Evolutionary conservation across 1,140 invertebrate genomes (phyloP), one percentile per base, ranked within the genome.

Genomic region (Druon quercuslanigerum): DNA sequence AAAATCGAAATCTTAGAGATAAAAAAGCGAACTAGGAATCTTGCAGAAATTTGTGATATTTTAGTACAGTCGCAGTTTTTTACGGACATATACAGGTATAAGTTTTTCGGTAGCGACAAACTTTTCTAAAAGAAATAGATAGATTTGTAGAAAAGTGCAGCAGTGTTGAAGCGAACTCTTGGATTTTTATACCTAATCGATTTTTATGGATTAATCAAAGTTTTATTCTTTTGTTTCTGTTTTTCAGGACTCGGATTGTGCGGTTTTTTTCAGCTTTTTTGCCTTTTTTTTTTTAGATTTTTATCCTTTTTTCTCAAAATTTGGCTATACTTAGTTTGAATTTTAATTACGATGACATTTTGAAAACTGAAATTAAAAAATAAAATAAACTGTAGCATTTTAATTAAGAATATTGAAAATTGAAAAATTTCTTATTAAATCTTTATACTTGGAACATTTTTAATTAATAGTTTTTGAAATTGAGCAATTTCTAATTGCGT

Each of bases 1-100:
- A 46, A 46, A 46, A 46, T 17, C 17, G 52, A 54, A 54, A 54
- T 54, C 2, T 17, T 54, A 54, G 17, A 17, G n/a, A 54, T 17
- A 17, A 17, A 17, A 54, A 54, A n/a, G 8, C 9, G 40, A 46
- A 46, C 40, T 46, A 54, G n/a, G n/a, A 54, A 54, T 17, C 14
- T 54, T 54, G n/a, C 9, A 54, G n/a, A 54, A 54, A 17, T 54
- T 54, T 54, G 52, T 54, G 17, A 54, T 54, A 54, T 54, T 54
- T 54, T 19, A 54, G 16, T 54, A 19, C 52, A 17, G n/a, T 54
- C 17, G 16, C 17, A 54, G 17, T 54, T 54, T 54, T 54, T 17
- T 54, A 54, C 17, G 52, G n/a, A 54, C 52, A 19, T 54, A 16
- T 17, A 54, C n/a, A 54, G n/a, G n/a, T 17, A 54, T 54, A 19